Base-by-base conservation (phyloP, 2,888 invertebrate species). In the Philereme vetulata region DNA sequence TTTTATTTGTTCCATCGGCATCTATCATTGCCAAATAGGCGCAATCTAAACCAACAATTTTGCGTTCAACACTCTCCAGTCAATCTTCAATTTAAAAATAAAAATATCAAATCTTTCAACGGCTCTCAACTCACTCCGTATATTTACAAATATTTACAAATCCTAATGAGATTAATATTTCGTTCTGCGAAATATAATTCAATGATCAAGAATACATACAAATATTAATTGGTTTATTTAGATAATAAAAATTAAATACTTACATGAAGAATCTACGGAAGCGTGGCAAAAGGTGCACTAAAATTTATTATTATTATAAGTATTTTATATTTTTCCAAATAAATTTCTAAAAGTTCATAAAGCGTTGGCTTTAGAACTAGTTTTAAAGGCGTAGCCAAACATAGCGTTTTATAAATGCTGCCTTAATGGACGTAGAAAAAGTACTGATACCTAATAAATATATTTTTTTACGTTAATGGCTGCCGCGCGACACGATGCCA, bases 1-100 rank as follows among this genome's bases (percentile, higher is more conserved):
- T 88, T 86, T 85, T 82, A 70, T 81, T 87, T 86, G 86, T 85
- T 86, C 84, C 76, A 76, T 75, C 76, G 78, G 77, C 81, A 70
- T 75, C 72, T 67, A 75, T 70, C 72, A 66, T 66, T 60, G 66
- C 68, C 72, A 69, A 65, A 61, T 44, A 65, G 60, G 67, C 68
- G 66, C 60, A 51, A 50, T 63, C 56, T 42, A 65, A 56, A 66
- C 46, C 57, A 62, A 58, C 52, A 62, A 62, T 64, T 66, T 65
- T 53, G 51, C 60, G 57, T 64, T 40, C 34, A 48, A 38, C 51
- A 46, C 60, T 46, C 60, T 56, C 60, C 59, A 67, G 48, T 62
- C 63, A 45, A 62, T 50, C 48, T 36, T 55, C 54, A 21, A 47
- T 48, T 60, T 56, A 58, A 60, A 67, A 63, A 67, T 66, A 68